phyloP scores from a whole-genome alignment of 2,888 invertebrate genomes.

The Chalcosyrphus nemorum region DNA sequence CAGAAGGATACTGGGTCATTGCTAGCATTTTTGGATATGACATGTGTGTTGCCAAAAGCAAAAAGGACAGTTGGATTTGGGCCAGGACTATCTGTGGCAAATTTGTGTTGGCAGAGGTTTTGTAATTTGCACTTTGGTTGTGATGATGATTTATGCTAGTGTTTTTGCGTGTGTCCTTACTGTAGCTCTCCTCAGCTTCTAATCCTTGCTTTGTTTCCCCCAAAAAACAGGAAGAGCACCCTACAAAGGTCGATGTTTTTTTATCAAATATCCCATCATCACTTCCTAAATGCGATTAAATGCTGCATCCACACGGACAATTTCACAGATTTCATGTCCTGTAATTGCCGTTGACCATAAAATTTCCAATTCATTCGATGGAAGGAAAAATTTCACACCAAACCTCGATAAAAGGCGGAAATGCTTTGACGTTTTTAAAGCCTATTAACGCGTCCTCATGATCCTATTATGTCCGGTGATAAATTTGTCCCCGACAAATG shows the following conservation, averaged over 20 bases:
- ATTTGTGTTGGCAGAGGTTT: slow-evolving; percentile 41
- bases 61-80: slow-evolving; percentile 45
- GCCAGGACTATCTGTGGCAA: slow-evolving; percentile 52
- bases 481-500: slow-evolving; percentile 56
- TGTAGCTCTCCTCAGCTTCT: too few species aligned
- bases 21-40: slow-evolving; percentile 31
- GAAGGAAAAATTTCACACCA: slow-evolving; percentile 47
- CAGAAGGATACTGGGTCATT: slow-evolving; percentile 52
- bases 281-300: slow-evolving; percentile 52
- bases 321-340: slow-evolving; percentile 49
- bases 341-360: slow-evolving; percentile 50
- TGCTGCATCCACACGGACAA: slow-evolving; percentile 27
- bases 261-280: slow-evolving; percentile 17
- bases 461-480: slow-evolving; percentile 71
- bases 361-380: slow-evolving; percentile 34
- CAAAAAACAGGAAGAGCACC: too few species aligned
- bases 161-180: too few species aligned
- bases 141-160: slow-evolving; percentile 30
- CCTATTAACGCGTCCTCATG: slow-evolving; percentile 69
- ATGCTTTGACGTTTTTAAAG: slow-evolving; percentile 70
- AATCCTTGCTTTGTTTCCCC: too few species aligned
- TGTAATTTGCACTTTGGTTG: slow-evolving; percentile 41
- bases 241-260: slow-evolving; percentile 15
- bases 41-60: slow-evolving; percentile 51
- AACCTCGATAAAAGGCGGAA: slow-evolving; percentile 55